These are phyloP conservation scores for Catocala fraxini DNA, from an alignment of 2,888 invertebrate species.

Conservation along the genomic window DNA sequence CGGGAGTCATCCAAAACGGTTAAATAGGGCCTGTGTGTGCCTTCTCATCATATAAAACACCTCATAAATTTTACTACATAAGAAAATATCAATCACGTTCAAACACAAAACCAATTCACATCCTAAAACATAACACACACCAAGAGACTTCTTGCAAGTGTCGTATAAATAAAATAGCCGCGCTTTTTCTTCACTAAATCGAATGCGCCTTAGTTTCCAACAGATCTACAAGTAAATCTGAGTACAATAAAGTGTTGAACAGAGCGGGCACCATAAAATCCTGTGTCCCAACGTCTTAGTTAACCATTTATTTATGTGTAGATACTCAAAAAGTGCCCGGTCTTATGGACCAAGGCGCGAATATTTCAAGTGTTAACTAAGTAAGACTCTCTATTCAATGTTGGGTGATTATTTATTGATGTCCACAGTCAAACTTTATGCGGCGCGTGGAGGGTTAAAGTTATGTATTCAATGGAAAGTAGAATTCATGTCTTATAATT, in stretches of 20 bases:
- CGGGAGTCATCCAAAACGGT: too few species aligned
- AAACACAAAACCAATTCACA: conserved; percentile 4
- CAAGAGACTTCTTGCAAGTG: conserved; percentile 30
- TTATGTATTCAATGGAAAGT: conserved; percentile 24
- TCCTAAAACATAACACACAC: conserved; percentile 28
- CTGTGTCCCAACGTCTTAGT: conserved; percentile 67
- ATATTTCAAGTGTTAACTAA: conserved; percentile 58
- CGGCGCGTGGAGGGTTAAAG: conserved; percentile 31
- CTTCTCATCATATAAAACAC: too few species aligned
- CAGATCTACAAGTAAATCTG: conserved; percentile 60
- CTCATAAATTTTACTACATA: too few species aligned
- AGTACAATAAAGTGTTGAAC: conserved; percentile 63
- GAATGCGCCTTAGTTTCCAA: conserved; percentile 45
- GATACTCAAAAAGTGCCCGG: conserved; percentile 57
- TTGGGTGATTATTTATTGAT: conserved; percentile 49
- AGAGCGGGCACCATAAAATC: conserved; percentile 63
- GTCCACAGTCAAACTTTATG: conserved; percentile 35
- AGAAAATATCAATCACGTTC: not conserved
- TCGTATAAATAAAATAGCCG: conserved; percentile 37
- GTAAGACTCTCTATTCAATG: conserved; percentile 47
- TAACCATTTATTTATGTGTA: conserved; percentile 66
- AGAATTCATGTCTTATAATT: conserved; percentile 20
- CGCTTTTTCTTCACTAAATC: conserved; percentile 43
- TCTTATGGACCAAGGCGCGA: conserved; percentile 50
- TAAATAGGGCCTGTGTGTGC: too few species aligned